phyloP scores from a whole-genome alignment of 92 coral and sea anemone species.

The Muricea muricata region DNA sequence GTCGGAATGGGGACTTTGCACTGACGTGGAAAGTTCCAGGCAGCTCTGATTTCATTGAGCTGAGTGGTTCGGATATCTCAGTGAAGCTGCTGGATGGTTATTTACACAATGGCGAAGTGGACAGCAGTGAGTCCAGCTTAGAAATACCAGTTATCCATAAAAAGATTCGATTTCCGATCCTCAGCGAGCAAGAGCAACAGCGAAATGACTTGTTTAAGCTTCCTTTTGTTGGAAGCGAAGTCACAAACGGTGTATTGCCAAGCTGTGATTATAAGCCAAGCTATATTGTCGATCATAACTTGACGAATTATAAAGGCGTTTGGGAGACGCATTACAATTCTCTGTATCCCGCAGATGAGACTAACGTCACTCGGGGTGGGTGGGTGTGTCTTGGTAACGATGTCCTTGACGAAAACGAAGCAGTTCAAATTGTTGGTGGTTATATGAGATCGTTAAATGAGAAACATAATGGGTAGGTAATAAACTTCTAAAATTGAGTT shows the following conservation, averaged over 20 bases:
- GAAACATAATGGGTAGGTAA: constrained; percentile 67
- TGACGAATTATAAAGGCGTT: constrained; percentile 60
- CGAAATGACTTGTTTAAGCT: constrained; percentile 62
- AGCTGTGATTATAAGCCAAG: constrained; percentile 86
- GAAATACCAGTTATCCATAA: constrained; percentile 53
- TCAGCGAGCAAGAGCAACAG: constrained; percentile 15
- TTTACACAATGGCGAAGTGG: constrained; percentile 50
- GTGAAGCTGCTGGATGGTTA: constrained; percentile 53
- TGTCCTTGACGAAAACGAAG: constrained; percentile 53
- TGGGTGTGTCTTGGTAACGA: constrained; percentile 86
- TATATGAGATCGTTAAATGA: constrained; percentile 63
- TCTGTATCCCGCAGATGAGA: constrained; percentile 69
- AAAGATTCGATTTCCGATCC: constrained; percentile 31
- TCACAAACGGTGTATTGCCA: constrained; percentile 65
- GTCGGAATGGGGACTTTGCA: constrained; percentile 29
- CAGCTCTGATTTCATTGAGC: neutral
- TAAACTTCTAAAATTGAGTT: too few relatives aligned
- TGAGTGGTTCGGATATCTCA: constrained; percentile 61
- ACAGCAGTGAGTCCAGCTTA: constrained; percentile 37
- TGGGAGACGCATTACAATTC: constrained; percentile 87
- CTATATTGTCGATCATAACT: constrained; percentile 59
- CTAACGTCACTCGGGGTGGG: constrained; percentile 29
- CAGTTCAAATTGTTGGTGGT: constrained; percentile 45
- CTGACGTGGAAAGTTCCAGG: constrained; percentile 68
- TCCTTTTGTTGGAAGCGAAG: constrained; percentile 65